Evolutionary conservation across 2,113 vertebrate genomes (phyloP).

Genomic region (Vulpes ferrilata): DNA sequence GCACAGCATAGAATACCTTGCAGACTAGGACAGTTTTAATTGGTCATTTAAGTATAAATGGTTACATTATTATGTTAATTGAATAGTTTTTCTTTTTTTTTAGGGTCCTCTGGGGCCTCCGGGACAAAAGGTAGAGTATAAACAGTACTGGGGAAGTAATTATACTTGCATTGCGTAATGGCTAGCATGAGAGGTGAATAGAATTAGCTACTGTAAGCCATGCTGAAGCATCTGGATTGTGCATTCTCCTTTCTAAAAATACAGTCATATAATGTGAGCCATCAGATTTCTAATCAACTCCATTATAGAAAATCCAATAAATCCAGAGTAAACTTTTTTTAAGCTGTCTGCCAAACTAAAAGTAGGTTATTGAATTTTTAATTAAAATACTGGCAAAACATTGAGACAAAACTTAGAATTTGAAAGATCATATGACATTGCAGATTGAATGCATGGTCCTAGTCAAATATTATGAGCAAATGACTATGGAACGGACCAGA

Average conservation of each 20-base stretch:
- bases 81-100: conserved; percentile 88
- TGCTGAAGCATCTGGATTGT: conserved; percentile 67
- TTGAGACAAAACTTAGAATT: conserved; percentile 80
- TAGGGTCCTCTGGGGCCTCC: conserved; percentile 96
- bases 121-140: conserved; percentile 94
- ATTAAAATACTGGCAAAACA: conserved; percentile 58
- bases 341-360: conserved; percentile 78
- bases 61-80: conserved; percentile 87
- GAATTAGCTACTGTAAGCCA: conserved; percentile 81
- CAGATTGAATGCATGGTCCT: conserved; percentile 78
- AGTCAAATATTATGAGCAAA: conserved; percentile 78
- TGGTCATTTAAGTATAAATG: conserved; percentile 83
- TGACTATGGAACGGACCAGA: conserved; percentile 68
- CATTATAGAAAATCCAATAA: conserved; percentile 73
- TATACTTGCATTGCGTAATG: conserved; percentile 69
- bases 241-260: conserved; percentile 80
- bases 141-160: conserved; percentile 80
- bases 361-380: conserved; percentile 81
- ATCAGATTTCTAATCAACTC: conserved; percentile 80
- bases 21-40: conserved; percentile 78
- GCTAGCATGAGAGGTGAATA: conserved; percentile 64
- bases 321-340: conserved; percentile 77
- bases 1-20: conserved; percentile 75
- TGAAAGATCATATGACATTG: conserved; percentile 77
- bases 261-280: conserved; percentile 54